These are phyloP conservation scores for Calliscelio sp. DNA, from an alignment of 2,888 invertebrate species.

Conservation along the genomic window DNA sequence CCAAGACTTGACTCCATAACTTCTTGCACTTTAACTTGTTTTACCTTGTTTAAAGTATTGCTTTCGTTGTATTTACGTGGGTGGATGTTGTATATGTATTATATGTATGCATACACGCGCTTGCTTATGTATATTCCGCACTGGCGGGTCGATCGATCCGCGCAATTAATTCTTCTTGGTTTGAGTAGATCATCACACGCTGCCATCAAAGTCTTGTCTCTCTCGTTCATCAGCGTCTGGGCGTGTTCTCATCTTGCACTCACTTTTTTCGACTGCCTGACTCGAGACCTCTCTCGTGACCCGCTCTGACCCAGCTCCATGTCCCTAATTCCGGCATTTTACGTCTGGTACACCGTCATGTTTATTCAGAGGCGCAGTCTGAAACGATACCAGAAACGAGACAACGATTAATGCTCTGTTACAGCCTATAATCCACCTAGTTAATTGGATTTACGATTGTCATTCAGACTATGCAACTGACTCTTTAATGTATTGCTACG, in stretches of 20 bases:
- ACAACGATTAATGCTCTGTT: too few species aligned
- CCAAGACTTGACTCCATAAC: conserved; percentile 43
- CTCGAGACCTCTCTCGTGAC: conserved; percentile 48
- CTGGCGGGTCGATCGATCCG: conserved; percentile 50
- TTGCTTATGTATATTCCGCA: conserved; percentile 50
- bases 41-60: conserved; percentile 85
- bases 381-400: too few species aligned
- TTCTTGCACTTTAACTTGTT: conserved; percentile 64
- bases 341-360: conserved; percentile 19
- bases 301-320: conserved; percentile 48
- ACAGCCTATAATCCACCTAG: too few species aligned
- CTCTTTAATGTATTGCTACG: conserved; percentile 20
- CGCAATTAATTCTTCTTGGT: conserved; percentile 46
- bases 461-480: conserved; percentile 15
- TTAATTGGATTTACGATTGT: not conserved
- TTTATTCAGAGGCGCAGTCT: conserved; percentile 35
- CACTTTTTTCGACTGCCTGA: conserved; percentile 52
- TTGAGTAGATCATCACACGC: conserved; percentile 67
- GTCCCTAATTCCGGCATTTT: conserved; percentile 35
- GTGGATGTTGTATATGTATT: conserved; percentile 80
- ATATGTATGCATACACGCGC: conserved; percentile 31
- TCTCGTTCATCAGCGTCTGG: conserved; percentile 61
- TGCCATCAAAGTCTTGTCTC: conserved; percentile 75
- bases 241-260: conserved; percentile 63
- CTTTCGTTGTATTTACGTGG: conserved; percentile 85